Conservation (phyloP, 2,113 vertebrate genomes). For the Atrichornis clamosus region DNA sequence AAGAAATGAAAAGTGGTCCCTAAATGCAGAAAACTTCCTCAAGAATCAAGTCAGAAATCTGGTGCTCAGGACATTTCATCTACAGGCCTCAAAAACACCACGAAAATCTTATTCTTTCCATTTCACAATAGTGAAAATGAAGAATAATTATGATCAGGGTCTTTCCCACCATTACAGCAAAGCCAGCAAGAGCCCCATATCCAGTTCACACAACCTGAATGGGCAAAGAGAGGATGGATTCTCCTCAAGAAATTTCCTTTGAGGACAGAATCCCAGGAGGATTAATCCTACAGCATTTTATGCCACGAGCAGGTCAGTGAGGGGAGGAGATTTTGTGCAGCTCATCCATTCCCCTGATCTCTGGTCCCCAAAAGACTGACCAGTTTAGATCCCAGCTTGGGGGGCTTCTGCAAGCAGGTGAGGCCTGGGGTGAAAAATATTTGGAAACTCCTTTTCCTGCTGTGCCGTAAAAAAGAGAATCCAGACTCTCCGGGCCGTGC, state of each 20-base stretch:
- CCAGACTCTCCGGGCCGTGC: background rate
- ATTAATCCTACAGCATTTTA: background rate
- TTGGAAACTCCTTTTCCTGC: background rate
- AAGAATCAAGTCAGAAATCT: background rate
- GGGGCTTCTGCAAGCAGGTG: background rate
- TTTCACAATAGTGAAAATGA: background rate
- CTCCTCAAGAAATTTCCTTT: background rate
- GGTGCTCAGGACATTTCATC: background rate
- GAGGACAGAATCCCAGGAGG: background rate
- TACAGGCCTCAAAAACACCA: background rate
- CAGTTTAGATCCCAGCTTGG: background rate
- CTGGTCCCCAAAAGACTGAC: background rate
- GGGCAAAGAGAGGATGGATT: background rate
- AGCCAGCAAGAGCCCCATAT: background rate
- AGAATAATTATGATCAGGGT: background rate
- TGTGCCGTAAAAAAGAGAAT: background rate
- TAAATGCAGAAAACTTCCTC: background rate
- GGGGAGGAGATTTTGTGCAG: background rate
- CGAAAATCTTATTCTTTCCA: background rate
- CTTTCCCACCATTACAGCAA: background rate
- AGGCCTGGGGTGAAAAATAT: background rate
- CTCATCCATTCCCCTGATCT: background rate
- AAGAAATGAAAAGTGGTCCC: background rate
- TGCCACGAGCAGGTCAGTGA: background rate
- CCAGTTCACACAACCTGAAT: rapidly evolving